phyloP scores from a whole-genome alignment of 2,797 vertebrate genomes.

The Xiphophorus birchmanni region DNA sequence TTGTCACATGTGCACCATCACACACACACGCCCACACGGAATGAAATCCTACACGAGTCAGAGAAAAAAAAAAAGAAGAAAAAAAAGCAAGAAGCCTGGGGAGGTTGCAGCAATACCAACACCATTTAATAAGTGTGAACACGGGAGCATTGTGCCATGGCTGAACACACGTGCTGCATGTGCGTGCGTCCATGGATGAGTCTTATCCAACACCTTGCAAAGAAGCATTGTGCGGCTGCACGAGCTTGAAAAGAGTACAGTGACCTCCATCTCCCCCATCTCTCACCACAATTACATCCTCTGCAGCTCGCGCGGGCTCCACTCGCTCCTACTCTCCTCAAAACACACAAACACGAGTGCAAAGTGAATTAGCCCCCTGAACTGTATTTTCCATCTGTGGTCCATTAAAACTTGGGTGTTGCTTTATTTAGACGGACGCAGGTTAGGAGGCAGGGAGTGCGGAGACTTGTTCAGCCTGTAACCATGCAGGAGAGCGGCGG shows the following conservation, averaged over 20 bases:
- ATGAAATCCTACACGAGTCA: conserved; percentile 55
- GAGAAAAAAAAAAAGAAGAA: conserved; percentile 19
- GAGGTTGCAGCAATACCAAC: conserved; percentile 68
- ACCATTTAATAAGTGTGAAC: conserved; percentile 80
- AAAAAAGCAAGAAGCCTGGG: conserved; percentile 45
- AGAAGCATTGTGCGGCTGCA: conserved; percentile 31
- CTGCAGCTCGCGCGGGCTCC: conserved; percentile 30
- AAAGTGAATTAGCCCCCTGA: conserved; percentile 59
- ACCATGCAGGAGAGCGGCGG: not conserved
- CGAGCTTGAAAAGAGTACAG: conserved; percentile 33
- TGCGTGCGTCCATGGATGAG: conserved; percentile 25
- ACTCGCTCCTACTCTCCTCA: conserved; percentile 16
- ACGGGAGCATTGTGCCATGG: conserved; percentile 46
- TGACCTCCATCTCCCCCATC: conserved; percentile 42
- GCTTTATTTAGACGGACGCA: conserved; percentile 56
- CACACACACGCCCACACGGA: conserved; percentile 7
- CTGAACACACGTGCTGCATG: conserved; percentile 38
- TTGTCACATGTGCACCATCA: conserved; percentile 17
- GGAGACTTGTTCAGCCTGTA: not conserved
- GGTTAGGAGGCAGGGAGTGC: conserved; percentile 30
- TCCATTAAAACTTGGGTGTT: conserved; percentile 53
- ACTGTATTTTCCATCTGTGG: conserved; percentile 53
- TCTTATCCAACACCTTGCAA: conserved; percentile 43
- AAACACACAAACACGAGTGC: conserved; percentile 17
- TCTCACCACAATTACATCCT: conserved; percentile 45